These are phyloP conservation scores for Periplaneta americana DNA, from an alignment of 1,140 invertebrate genomes.

Conservation along the genomic window DNA sequence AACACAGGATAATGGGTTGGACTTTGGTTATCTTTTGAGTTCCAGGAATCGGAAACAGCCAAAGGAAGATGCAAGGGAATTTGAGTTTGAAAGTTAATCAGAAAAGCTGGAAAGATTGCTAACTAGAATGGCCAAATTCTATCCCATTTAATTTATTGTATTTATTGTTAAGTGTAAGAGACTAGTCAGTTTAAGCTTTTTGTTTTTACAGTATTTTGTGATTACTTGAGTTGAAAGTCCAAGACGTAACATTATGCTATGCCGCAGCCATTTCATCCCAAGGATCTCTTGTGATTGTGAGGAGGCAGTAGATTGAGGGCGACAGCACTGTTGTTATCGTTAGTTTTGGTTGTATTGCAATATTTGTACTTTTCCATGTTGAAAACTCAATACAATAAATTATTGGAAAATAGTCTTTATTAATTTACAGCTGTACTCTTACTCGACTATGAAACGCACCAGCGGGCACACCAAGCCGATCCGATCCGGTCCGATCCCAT, in stretches of 20 bases:
- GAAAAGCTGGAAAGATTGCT: conserved; percentile 24
- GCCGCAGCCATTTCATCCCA: conserved; percentile 23
- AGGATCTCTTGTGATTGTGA: conserved; percentile 23
- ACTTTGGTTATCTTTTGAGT: conserved; percentile 29
- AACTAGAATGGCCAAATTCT: conserved; percentile 32
- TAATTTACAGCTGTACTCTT: background rate
- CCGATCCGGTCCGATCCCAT: too few species aligned
- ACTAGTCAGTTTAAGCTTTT: conserved; percentile 23
- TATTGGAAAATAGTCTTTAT: conserved; percentile 27
- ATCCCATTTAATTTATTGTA: conserved; percentile 27
- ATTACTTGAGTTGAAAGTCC: conserved; percentile 20
- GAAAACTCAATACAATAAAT: conserved; percentile 39
- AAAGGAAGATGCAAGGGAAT: conserved; percentile 20
- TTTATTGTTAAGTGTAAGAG: conserved; percentile 23
- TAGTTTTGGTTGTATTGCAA: conserved; percentile 44
- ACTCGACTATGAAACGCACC: background rate
- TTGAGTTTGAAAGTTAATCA: conserved; percentile 18
- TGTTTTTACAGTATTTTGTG: conserved; percentile 26
- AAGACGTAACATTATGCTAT: conserved; percentile 19
- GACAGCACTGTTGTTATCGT: conserved; percentile 32
- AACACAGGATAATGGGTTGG: conserved; percentile 26
- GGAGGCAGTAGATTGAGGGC: conserved; percentile 20
- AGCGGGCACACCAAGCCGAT: background rate
- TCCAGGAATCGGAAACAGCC: conserved; percentile 17
- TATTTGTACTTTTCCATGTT: conserved; percentile 48